Percentiles rank a stretch among this genome's conserved stretches.
phyloP scores from a whole-genome alignment of 2,113 vertebrate genomes.

The Cardinalis cardinalis region DNA sequence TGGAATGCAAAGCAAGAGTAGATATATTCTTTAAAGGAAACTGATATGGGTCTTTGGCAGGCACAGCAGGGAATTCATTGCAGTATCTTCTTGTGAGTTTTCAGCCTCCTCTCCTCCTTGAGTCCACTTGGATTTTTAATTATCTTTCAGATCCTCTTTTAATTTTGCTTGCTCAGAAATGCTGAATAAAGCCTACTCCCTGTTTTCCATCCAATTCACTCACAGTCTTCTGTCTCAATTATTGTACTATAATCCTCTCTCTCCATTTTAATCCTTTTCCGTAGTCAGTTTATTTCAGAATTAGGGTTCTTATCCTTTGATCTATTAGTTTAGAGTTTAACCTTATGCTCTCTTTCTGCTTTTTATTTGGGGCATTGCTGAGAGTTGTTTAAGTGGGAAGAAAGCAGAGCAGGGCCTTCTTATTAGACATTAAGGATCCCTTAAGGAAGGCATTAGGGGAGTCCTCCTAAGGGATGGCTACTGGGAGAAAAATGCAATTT shows the following conservation, averaged over 20 bases:
- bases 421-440: neutral
- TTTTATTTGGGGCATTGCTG: slow-evolving; percentile 29
- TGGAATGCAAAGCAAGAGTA: neutral
- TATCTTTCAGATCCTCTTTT: slow-evolving; percentile 43
- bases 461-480: neutral
- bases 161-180: slow-evolving; percentile 36
- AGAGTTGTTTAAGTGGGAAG: neutral
- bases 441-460: neutral
- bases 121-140: slow-evolving; percentile 51
- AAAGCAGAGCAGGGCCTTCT: neutral
- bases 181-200: slow-evolving; percentile 24
- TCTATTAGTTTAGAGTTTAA: slow-evolving; percentile 67
- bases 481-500: slow-evolving; percentile 14
- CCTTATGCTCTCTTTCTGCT: slow-evolving; percentile 31
- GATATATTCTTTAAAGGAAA: neutral
- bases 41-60: neutral
- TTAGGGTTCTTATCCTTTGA: slow-evolving; percentile 60
- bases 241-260: slow-evolving; percentile 57
- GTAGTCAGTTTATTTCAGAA: slow-evolving; percentile 62
- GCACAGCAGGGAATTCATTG: slow-evolving; percentile 3
- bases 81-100: neutral
- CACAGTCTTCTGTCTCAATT: slow-evolving; percentile 30
- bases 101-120: neutral
- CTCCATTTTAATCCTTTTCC: slow-evolving; percentile 59
- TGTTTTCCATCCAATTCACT: slow-evolving; percentile 50